phyloP scores from a whole-genome alignment of 2,113 vertebrate species.

The Riparia riparia region DNA sequence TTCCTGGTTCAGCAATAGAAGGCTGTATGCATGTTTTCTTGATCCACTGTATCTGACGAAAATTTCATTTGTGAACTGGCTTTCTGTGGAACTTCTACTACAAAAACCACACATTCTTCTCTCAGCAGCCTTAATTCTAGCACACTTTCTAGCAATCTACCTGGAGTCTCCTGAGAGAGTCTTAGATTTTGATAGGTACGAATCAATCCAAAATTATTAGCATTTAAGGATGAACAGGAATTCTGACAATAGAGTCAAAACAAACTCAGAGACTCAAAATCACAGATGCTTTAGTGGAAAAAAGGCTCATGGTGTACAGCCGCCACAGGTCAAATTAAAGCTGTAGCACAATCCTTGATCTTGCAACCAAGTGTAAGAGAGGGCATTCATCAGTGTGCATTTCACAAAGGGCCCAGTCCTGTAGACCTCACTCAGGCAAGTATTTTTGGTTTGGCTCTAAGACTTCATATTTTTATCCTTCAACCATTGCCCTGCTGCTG shows the following conservation, averaged over 20 bases:
- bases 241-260: neutral
- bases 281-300: accelerated
- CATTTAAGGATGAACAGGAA: neutral
- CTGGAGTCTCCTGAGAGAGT: neutral
- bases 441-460: neutral
- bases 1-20: neutral
- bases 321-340: neutral
- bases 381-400: neutral
- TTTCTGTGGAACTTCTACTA: neutral
- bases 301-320: neutral
- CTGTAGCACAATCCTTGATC: neutral
- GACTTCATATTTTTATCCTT: neutral
- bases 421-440: neutral
- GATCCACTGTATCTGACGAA: neutral
- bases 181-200: neutral
- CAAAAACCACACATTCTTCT: neutral
- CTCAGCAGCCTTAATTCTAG: neutral
- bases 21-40: neutral
- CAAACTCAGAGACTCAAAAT: neutral
- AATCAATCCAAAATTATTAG: neutral
- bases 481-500: accelerated
- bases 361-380: neutral
- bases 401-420: neutral
- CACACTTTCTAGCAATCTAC: neutral
- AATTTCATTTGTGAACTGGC: neutral